These are phyloP conservation scores for Ectemnius cavifrons DNA, from an alignment of 2,888 invertebrate genomes.

Conservation along the genomic window DNA sequence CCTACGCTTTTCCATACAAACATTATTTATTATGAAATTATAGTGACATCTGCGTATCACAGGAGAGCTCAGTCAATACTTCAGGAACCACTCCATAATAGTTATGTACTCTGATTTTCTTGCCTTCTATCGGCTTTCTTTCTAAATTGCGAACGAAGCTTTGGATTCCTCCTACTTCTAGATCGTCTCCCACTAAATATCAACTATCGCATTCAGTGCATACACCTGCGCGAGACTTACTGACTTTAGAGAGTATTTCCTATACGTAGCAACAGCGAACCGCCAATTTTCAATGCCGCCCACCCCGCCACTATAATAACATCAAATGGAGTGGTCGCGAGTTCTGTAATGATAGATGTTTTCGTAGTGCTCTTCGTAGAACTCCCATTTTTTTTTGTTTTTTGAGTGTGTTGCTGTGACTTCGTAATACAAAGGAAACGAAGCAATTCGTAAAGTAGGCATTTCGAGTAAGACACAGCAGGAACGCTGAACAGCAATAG, in stretches of 20 bases:
- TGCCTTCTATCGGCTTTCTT: too few species aligned
- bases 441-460: constrained; percentile 46
- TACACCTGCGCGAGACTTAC: too few species aligned
- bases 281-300: too few species aligned
- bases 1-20: constrained; percentile 56
- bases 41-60: constrained; percentile 67
- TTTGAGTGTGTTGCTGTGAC: constrained; percentile 3
- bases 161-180: background rate
- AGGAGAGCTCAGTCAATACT: constrained; percentile 67
- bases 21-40: constrained; percentile 61
- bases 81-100: constrained; percentile 60
- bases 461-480: constrained; percentile 28
- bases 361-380: constrained; percentile 55
- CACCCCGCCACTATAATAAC: constrained; percentile 8
- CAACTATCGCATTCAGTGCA: background rate
- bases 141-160: background rate
- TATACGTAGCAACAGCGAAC: too few species aligned
- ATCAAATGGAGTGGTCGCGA: constrained; percentile 51
- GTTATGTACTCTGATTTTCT: background rate
- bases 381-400: constrained; percentile 29
- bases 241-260: too few species aligned
- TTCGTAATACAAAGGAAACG: constrained; percentile 26
- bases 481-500: constrained; percentile 29
- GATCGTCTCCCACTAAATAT: constrained; percentile 3
- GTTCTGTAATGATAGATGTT: constrained; percentile 45